Evolutionary conservation across 2,113 vertebrate genomes (phyloP).

Genomic region (Ramphastos sulfuratus): DNA sequence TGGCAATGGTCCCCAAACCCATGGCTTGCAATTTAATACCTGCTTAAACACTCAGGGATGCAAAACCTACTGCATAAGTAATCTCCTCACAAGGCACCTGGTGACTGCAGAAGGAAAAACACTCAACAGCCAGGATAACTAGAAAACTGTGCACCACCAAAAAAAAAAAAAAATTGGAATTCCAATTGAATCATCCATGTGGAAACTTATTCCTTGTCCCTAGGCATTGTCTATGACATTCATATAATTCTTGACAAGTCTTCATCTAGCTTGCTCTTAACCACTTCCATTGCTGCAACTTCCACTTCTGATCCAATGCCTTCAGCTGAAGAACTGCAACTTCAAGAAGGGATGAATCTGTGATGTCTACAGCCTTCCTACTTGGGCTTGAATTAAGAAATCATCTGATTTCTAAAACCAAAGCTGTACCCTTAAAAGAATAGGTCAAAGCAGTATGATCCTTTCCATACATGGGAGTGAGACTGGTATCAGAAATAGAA

Average conservation of each 20-base stretch:
- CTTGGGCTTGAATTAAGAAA: background rate
- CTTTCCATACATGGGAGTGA: background rate
- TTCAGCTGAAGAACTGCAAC: background rate
- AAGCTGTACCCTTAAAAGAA: background rate
- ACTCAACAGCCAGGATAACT: background rate
- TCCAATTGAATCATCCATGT: background rate
- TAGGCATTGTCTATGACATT: background rate
- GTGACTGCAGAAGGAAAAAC: background rate
- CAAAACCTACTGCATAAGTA: background rate
- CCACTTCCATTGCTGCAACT: background rate
- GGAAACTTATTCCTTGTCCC: background rate
- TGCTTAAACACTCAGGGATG: background rate
- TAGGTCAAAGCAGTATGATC: background rate
- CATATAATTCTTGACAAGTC: background rate
- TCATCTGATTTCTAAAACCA: background rate
- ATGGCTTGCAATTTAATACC: background rate
- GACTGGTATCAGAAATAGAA: background rate
- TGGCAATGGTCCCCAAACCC: background rate
- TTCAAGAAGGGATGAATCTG: background rate
- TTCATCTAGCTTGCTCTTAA: background rate
- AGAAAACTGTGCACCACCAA: background rate
- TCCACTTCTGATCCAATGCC: background rate
- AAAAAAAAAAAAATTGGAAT: background rate
- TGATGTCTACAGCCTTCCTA: background rate
- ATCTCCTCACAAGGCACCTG: background rate